Base-by-base conservation (phyloP, 2,113 vertebrate genomes). In the Maccullochella peelii region DNA sequence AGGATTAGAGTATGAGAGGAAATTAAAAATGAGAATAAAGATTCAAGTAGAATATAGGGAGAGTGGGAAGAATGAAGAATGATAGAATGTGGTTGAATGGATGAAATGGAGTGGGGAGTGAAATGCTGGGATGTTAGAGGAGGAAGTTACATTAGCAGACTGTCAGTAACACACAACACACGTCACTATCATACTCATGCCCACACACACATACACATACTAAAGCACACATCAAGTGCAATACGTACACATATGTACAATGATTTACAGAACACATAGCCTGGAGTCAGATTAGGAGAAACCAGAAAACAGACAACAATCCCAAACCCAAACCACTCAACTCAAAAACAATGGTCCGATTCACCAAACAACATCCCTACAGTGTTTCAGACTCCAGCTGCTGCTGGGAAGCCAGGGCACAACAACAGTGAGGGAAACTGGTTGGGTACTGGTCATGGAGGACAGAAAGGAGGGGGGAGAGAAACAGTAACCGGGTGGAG, bases 351-450 rank as follows among this genome's bases (percentile, higher is more conserved):
- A 88, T 75, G 86, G 44, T 70, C 42, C 74, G 59, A 80, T 93
- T 94, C 86, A 91, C 30, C 23, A 71, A 63, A 87, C 87, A 93
- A 87, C 16, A 38, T 85, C 75, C 40, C 84, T 7, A 73, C 88
- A 84, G 87, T 91, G 79, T 70, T 47, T 59, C 59, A 69, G 57
- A 79, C 69, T 63, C 76, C 92, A 92, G 90, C 88, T 89, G 88
- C 81, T 85, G 79, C 25, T 82, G 73, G 38, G 74, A 89, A 71
- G 80, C 47, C 65, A 77, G 73, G 74, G 67, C 54, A 87, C 72
- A 54, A 63, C 80, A 79, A 84, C 86, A 82, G 70, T 65, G 77
- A 74, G 81, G 62, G 82, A 77, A 83, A 80, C 78, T 90, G 82
- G 83, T 81, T 82, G 67, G 78, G 76, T 75, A n/a, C 83, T 80